Conservation (phyloP, 2,113 vertebrate genomes). For the Microtus richardsoni region DNA sequence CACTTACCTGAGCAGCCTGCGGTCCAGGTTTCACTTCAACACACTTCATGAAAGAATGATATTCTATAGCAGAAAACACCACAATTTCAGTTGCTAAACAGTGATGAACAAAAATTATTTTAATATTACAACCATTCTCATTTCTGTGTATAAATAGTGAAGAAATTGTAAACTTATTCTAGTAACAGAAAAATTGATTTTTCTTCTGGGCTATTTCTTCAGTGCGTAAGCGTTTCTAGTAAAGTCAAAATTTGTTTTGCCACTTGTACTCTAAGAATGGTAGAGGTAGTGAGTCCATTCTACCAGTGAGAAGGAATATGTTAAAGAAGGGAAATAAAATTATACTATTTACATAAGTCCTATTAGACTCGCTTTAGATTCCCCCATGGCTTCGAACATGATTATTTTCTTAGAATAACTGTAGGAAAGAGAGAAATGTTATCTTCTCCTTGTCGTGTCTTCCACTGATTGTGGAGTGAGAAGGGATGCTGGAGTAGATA, state of each 20-base stretch:
- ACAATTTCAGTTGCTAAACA: neutral
- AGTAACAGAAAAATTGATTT: too few relatives aligned
- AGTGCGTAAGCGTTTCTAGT: too few relatives aligned
- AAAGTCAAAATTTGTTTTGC: neutral
- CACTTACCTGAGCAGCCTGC: neutral
- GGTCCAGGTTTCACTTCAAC: neutral
- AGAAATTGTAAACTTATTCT: too few relatives aligned
- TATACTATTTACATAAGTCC: slow-evolving; percentile 17
- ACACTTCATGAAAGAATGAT: neutral
- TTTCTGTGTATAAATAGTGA: neutral
- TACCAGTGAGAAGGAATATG: neutral
- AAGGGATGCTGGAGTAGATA: neutral
- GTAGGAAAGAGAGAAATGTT: neutral
- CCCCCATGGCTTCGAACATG: neutral
- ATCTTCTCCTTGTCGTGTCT: neutral
- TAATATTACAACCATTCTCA: neutral
- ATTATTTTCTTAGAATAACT: neutral
- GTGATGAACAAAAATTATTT: neutral
- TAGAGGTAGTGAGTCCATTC: neutral
- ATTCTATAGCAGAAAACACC: neutral
- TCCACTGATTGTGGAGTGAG: neutral
- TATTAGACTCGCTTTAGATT: neutral
- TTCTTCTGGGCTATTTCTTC: too few relatives aligned
- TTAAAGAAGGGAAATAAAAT: neutral
- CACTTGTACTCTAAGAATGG: neutral